Percentiles rank a stretch among this genome's conserved stretches.
Evolutionary conservation across 2,113 vertebrate genomes (phyloP).

Genomic region (Platanista minor): DNA sequence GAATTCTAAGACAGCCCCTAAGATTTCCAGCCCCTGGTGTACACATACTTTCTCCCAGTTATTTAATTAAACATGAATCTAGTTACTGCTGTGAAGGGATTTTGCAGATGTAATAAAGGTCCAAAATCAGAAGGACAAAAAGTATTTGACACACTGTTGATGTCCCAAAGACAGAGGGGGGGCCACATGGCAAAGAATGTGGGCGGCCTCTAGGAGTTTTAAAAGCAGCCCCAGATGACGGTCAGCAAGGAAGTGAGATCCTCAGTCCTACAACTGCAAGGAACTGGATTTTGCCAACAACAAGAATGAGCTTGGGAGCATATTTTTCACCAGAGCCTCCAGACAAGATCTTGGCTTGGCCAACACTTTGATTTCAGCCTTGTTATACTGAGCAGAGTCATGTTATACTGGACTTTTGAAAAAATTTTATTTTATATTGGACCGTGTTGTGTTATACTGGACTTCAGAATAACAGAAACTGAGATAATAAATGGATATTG

Average conservation of each 20-base stretch:
- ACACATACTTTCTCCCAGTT: background rate
- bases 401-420: background rate
- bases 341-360: background rate
- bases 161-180: background rate
- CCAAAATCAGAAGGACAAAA: background rate
- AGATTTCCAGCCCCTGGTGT: background rate
- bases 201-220: no score
- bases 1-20: background rate
- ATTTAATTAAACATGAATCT: constrained; percentile 12
- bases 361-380: background rate
- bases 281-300: background rate
- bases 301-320: background rate
- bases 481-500: background rate
- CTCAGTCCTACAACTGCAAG: no score
- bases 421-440: no score
- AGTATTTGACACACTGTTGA: background rate
- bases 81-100: background rate
- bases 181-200: background rate
- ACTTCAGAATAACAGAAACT: background rate
- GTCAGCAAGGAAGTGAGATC: no score
- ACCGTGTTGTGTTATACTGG: no score
- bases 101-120: background rate
- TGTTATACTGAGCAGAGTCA: background rate
- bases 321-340: background rate
- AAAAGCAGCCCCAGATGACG: no score